Evolutionary conservation across 1,140 invertebrate genomes (phyloP).

Genomic region (Bombus pyrosoma): DNA sequence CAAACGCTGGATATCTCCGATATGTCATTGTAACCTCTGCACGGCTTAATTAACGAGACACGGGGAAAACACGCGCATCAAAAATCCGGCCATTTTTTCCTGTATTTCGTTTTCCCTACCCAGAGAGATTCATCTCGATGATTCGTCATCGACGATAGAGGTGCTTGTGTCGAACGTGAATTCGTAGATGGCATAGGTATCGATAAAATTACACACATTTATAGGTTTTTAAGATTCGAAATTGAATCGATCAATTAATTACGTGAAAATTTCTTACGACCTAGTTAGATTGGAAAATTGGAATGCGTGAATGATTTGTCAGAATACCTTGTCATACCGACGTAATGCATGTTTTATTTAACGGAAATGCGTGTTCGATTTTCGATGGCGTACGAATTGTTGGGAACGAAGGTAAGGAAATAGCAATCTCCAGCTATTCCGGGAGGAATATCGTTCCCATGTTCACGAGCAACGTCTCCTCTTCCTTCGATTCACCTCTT

Average conservation of each 20-base stretch:
- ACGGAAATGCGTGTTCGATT: slow-evolving; percentile 32
- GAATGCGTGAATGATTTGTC: not conserved
- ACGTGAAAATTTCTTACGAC: not conserved
- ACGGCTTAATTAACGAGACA: slow-evolving; percentile 75
- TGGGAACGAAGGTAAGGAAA: slow-evolving; percentile 30
- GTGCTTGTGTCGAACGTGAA: no score
- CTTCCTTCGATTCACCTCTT: slow-evolving; percentile 36
- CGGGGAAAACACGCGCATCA: not conserved
- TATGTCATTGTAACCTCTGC: slow-evolving; percentile 71
- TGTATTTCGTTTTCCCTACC: no score
- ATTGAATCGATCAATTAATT: not conserved
- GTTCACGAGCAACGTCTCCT: slow-evolving; percentile 37
- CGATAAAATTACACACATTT: no score
- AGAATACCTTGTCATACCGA: not conserved
- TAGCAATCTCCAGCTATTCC: slow-evolving; percentile 52
- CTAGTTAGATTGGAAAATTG: not conserved
- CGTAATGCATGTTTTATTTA: slow-evolving; percentile 22
- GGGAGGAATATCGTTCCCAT: slow-evolving; percentile 50
- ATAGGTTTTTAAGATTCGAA: not conserved
- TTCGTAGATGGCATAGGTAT: no score
- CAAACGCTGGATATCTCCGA: slow-evolving; percentile 75
- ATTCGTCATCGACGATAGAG: no score
- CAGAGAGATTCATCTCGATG: no score
- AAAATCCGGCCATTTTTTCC: not conserved
- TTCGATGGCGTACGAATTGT: slow-evolving; percentile 36